Evolutionary conservation across 2,888 invertebrate genomes (phyloP), one percentile per base, ranked within the genome.

Genomic region (Caradrina clavipalpis): DNA sequence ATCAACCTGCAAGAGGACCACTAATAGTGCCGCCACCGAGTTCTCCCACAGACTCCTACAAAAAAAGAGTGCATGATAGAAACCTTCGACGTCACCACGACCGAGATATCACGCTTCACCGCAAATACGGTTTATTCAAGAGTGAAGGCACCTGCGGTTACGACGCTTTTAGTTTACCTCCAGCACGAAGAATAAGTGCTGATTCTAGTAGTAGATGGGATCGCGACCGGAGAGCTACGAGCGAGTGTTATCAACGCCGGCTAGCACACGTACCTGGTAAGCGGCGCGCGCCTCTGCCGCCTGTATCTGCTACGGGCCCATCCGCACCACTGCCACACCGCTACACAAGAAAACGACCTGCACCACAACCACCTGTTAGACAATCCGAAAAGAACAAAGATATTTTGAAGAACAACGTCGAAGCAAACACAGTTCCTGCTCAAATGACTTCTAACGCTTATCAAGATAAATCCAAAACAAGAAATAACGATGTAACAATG

Each of bases 261-360:
- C 96, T 97, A 13, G 96, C 96, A 6, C 97, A 98, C 93, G 98
- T 98, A 0, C 97, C 97, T 80, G 98, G 98, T 31, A 98, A 98
- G 89, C 93, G 98, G 60, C 97, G 96, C 86, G 98, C 98, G 0
- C 98, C 98, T 0, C 96, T 96, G 78, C 98, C 98, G 7, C 98
- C 98, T 0, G 86, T 85, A 86, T 89, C 82, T 22, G 62, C 75
- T 56, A 82, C 81, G 2, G 95, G 96, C 4, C 95, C 55, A 42
- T 66, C 97, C 11, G 88, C 92, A 42, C 84, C 83, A 13, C 71
- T 85, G 50, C 71, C 76, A 31, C 77, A 86, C 5, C 87, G 87
- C 35, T 88, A 89, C 62, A 87, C 88, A 56, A 88, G 93, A 85
- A 96, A 96, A 83, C 91, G 97, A 75, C 96, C 93, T 21, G 97